Base-by-base conservation (phyloP, 2,797 vertebrate genomes). In the Cirrhinus mrigala region DNA sequence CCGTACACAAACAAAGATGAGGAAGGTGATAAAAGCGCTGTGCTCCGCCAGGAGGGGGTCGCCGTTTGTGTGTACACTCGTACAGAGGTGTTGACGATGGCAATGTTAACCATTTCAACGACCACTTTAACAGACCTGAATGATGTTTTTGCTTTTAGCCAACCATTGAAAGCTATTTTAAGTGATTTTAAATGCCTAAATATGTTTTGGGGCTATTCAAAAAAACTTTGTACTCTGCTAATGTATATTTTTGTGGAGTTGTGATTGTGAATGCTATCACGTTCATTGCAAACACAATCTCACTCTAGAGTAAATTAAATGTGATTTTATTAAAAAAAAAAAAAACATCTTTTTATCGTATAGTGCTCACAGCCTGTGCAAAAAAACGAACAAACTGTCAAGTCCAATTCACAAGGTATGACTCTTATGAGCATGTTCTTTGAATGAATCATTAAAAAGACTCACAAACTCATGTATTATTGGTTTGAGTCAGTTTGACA, bases 1-100 rank as follows among this genome's bases (percentile, higher is more conserved):
- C 44, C 52, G 85, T 88, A 82, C 86, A 83, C 82, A 66, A 88
- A 90, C 89, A 73, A 83, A 85, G 74, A 88, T 18, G 80, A 80
- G 77, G 56, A 81, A 88, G 88, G 80, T 89, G 90, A 90, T 84
- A 86, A 85, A 70, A 82, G 58, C 62, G 44, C 33, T 66, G 56
- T 58, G 69, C 81, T 87, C 60, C 27, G 56, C 60, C 29, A 44
- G 70, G 68, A 56, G 12, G 48, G 14, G 56, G 85, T 85, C 81
- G 48, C 44, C n/a, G 69, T 64, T 73, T 77, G 60, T 79, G 86
- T 56, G 40, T 85, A 85, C 86, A 50, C 33, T 85, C 79, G 82
- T 87, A 85, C n/a, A 56, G 68, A 82, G 80, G 37, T 71, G 80
- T 58, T 58, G 76, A 79, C 20, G 15, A 44, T 60, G 22, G 4